Base-by-base conservation (phyloP, 2,797 vertebrate species). In the Gephyroberyx darwinii region DNA sequence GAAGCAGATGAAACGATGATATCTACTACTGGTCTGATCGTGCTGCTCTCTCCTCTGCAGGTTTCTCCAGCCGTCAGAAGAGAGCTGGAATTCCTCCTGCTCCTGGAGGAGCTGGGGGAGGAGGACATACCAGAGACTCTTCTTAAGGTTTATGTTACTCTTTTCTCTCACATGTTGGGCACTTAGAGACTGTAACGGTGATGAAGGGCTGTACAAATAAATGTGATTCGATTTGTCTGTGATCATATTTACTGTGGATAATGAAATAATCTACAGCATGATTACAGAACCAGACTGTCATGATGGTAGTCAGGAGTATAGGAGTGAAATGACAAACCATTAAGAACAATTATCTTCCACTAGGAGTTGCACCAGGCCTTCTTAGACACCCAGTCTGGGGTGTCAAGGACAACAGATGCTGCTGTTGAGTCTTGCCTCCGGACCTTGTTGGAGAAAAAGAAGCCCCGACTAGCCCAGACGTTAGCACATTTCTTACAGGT, bases 11-110 rank as follows among this genome's bases (percentile, higher is more conserved):
- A 7, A 54, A 16, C 22, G 14, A 1, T 54, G 26, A 7, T 51
- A 31, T 52, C 7, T 8, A 26, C 50, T 20, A 37, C n/a, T 4
- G 20, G 5, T 43, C 16, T 31, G 45, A 47, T n/a, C 14, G 1
- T 17, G 39, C 12, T 41, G 39, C 39, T 41, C 10, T 1, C 8
- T 17, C 0, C 43, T 51, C 59, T 65, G 47, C 74, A 95, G 94
- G 83, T 95, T 79, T 87, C 93, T 75, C 68, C 80, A 58, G 50
- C 50, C 67, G 86, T 95, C 75, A 94, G 73, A 77, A 93, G 83
- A 77, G 95, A 96, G 85, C 92, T 96, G 31, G 96, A 97, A 86
- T 98, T 98, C 88, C 88, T 98, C 35, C 86, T 99, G 67, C 90
- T 98, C n/a, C 88, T 97, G 82, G 96, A 98, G 86, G 93, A 97